Evolutionary conservation across 2,888 invertebrate genomes (phyloP), one percentile per base, ranked within the genome.

Genomic region (Altica lythri): DNA sequence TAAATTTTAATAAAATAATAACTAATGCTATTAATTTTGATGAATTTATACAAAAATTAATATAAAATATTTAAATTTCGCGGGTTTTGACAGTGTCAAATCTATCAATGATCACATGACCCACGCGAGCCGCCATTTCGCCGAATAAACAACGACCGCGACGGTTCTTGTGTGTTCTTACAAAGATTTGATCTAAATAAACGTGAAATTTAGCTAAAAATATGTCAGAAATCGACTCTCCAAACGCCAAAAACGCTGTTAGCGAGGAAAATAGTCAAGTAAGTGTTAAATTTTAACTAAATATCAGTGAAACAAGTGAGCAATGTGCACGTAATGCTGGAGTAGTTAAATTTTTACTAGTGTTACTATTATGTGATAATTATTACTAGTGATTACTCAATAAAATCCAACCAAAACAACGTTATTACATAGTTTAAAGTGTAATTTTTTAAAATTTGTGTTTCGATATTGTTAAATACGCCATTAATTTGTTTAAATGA

Each of bases 91-190:
- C 69, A 64, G n/a, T 67, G 68, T 67, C 66, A 67, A 65, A 61
- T 62, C 60, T 61, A 64, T 54, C 63, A 47, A n/a, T 51, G 52
- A 62, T 78, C 78, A 81, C 81, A 80, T 81, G 81, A 81, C 81
- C 80, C 79, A 81, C 82, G 82, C 82, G 80, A 77, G 78, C 80
- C 80, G 81, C 81, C 81, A 81, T 81, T 81, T 79, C 78, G 76
- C 76, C 75, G 79, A 80, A 81, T 81, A 81, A 81, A 81, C 80
- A 81, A 76, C 79, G 77, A 77, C 79, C 80, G 79, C 79, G 77
- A 74, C 73, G 62, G 66, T 70, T 64, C 59, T 66, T 67, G 67
- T 55, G 64, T 61, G 63, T 61, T 65, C 51, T 58, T 64, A 58
- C 52, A 35, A 49, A 49, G 60, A 65, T 66, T 63, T 45, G 61